Base-by-base conservation (phyloP, 2,888 invertebrate species). In the Oligia latruncula region DNA sequence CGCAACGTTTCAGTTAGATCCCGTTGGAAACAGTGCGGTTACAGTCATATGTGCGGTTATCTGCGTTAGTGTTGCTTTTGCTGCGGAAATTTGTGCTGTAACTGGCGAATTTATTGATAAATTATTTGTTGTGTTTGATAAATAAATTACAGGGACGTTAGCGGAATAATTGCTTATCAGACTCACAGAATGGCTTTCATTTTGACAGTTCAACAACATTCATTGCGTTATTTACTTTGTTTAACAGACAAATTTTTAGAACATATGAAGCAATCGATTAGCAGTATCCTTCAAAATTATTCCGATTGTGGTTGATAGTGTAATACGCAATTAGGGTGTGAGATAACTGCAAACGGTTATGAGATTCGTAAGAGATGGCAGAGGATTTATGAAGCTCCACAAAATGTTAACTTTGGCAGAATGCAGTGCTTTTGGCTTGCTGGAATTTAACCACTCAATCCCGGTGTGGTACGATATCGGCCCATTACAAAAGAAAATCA, bases 1-100 rank as follows among this genome's bases (percentile, higher is more conserved):
- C 92, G 85, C 93, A 92, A 82, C 86, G 77, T 90, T 93, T 92
- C 91, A 91, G 91, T 90, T 90, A 90, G 88, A 90, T 82, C 80
- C 79, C 60, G 85, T 75, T 87, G 85, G 88, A 74, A 88, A 88
- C 83, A 87, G 84, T 88, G 89, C 88, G 88, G 90, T 88, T 74
- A 74, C 74, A 84, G 86, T 82, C 81, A 81, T 82, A 87, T 77
- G 77, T 87, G 86, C 79, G 84, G 88, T 89, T 87, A 81, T 77
- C 76, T 82, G 78, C 76, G 77, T 72, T 77, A 78, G 71, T 72
- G 62, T 73, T 77, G 64, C 35, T 64, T 74, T 62, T 78, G 72
- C 52, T 66, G 29, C 17, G 49, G 55, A 65, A 83, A 76, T 83
- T 83, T 49, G 15, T 35, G 43, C 65, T 2, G 15, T 52, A 58